Percentiles rank a stretch among this genome's conserved stretches.
phyloP scores from a whole-genome alignment of 64 coral and sea anemone genomes.

The Pocillopora damicornis region DNA sequence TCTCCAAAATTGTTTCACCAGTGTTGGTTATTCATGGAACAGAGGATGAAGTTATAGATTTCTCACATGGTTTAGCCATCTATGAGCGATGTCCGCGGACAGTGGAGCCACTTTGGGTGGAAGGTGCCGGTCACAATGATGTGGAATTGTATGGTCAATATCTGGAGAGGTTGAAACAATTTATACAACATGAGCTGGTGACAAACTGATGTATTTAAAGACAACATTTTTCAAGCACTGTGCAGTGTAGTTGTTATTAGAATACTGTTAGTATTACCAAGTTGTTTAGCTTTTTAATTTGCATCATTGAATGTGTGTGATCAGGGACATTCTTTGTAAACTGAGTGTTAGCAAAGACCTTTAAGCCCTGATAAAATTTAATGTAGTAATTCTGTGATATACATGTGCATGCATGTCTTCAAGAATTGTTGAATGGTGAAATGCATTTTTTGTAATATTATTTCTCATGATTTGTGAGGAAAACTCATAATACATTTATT shows the following conservation, averaged over 20 bases:
- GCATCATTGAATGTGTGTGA: too few relatives aligned
- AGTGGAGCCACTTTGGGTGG: constrained; percentile 96
- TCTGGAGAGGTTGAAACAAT: constrained; percentile 94
- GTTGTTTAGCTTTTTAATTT: too few relatives aligned
- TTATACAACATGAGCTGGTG: constrained; percentile 97
- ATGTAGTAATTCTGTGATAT: too few relatives aligned
- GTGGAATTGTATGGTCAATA: constrained; percentile 99
- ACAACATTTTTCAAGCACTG: not conserved
- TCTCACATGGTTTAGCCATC: constrained; percentile 97
- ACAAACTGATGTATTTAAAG: constrained; percentile 56
- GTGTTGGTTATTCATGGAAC: constrained; percentile 98
- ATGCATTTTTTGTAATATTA: too few relatives aligned
- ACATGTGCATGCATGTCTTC: too few relatives aligned
- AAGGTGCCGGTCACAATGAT: constrained; percentile 97
- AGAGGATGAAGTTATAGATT: constrained; percentile 99
- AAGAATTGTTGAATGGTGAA: too few relatives aligned
- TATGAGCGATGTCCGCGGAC: constrained; percentile 93
- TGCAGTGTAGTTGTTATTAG: not conserved
- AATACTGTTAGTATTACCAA: not conserved
- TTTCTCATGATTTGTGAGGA: too few relatives aligned
- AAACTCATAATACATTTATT: too few relatives aligned
- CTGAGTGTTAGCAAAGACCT: too few relatives aligned
- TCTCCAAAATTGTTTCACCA: constrained; percentile 99
- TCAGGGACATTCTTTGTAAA: too few relatives aligned
- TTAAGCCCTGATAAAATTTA: too few relatives aligned